These are phyloP conservation scores for Capricornis sumatraensis DNA, from an alignment of 2,113 vertebrate species.

Conservation along the genomic window DNA sequence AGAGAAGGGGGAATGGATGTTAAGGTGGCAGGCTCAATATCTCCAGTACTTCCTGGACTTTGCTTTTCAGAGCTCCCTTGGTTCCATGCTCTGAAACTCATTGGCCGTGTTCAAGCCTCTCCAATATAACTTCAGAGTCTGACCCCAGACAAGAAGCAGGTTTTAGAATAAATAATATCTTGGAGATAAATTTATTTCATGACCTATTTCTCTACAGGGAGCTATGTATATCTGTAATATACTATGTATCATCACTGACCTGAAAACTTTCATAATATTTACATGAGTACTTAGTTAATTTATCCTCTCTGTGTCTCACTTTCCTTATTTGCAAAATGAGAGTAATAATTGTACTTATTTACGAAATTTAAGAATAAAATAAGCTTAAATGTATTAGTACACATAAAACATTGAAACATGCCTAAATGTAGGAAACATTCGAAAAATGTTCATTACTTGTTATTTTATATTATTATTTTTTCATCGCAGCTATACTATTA, in stretches of 20 bases:
- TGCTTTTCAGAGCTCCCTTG: not conserved
- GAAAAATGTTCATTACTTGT: not conserved
- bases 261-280: not conserved
- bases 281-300: not conserved
- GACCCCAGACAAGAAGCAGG: not conserved
- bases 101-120: not conserved
- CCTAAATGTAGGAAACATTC: not conserved
- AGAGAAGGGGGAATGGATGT: not conserved
- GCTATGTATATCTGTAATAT: not conserved
- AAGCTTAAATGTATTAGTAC: not conserved
- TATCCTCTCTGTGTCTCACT: not conserved
- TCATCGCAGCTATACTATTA: not conserved
- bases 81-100: not conserved
- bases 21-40: not conserved
- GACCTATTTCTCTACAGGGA: not conserved
- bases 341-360: not conserved
- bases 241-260: not conserved
- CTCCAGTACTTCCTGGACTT: not conserved
- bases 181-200: constrained; percentile 12
- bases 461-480: not conserved
- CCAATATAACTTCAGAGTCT: not conserved
- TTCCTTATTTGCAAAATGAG: not conserved
- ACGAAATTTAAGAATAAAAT: not conserved
- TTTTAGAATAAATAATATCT: not conserved
- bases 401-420: not conserved